Conservation (phyloP, 1,140 invertebrate genomes). For the Plutomurus gul region DNA sequence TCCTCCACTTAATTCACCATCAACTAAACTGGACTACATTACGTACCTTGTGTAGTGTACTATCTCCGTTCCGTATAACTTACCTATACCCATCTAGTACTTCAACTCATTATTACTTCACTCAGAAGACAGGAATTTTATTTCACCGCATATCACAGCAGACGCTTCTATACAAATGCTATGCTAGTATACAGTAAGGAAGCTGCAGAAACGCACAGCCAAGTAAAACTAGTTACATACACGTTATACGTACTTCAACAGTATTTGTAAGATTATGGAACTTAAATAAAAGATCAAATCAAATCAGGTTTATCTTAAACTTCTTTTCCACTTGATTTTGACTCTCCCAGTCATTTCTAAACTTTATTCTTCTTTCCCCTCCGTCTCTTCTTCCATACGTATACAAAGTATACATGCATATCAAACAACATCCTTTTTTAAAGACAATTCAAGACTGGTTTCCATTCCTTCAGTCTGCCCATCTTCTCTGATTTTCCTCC, state of each 20-base stretch:
- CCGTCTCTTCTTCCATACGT: too few relatives aligned
- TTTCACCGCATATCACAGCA: neutral
- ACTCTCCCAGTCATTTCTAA: neutral
- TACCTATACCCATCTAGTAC: neutral
- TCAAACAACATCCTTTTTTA: too few relatives aligned
- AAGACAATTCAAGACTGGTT: neutral
- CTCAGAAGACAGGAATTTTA: neutral
- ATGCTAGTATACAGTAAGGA: too few relatives aligned
- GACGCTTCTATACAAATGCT: neutral
- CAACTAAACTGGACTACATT: too few relatives aligned
- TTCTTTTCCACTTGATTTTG: neutral
- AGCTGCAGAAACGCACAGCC: too few relatives aligned
- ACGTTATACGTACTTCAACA: too few relatives aligned
- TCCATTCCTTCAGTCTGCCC: neutral
- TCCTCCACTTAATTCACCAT: too few relatives aligned
- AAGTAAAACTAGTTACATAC: too few relatives aligned
- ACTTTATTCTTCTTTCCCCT: neutral
- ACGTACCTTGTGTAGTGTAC: too few relatives aligned
- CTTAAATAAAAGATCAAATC: conserved; percentile 22
- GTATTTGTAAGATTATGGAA: too few relatives aligned
- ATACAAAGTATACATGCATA: too few relatives aligned
- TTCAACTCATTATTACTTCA: conserved; percentile 7
- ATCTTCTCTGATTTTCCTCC: neutral
- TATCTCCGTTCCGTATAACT: too few relatives aligned
- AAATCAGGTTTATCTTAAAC: conserved; percentile 22